Evolutionary conservation across 2,888 invertebrate species (phyloP).

Genomic region (Sthenelais limicola): DNA sequence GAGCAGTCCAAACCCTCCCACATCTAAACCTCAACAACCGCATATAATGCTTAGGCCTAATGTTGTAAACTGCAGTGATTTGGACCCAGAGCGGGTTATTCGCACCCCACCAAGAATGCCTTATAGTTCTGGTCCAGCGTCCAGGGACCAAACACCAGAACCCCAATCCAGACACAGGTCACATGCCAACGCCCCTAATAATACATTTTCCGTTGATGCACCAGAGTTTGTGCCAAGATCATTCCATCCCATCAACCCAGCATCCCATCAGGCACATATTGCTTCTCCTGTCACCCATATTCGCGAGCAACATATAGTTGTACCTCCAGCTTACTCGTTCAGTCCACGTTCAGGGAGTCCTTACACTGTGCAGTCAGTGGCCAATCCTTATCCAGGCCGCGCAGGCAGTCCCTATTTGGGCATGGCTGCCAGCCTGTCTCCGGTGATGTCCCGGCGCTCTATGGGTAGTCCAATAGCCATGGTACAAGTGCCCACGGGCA

Average conservation of each 20-base stretch:
- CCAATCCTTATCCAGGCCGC: slow-evolving; percentile 26
- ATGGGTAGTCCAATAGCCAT: neutral
- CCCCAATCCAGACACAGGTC: slow-evolving; percentile 15
- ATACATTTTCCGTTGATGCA: slow-evolving; percentile 52
- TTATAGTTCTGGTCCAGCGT: neutral
- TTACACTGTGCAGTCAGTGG: neutral
- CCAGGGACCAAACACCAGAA: neutral
- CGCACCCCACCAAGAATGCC: slow-evolving; percentile 16
- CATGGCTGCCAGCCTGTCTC: slow-evolving; percentile 12
- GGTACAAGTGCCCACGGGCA: slow-evolving; percentile 8
- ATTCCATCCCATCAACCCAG: slow-evolving; percentile 20
- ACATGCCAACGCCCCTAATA: too few species aligned
- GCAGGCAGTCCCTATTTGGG: slow-evolving; percentile 18
- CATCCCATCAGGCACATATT: neutral
- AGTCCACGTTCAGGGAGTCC: slow-evolving; percentile 1
- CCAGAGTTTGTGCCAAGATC: slow-evolving; percentile 51
- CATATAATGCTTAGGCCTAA: slow-evolving; percentile 14
- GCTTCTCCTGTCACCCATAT: slow-evolving; percentile 8
- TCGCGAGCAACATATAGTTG: neutral
- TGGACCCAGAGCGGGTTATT: slow-evolving; percentile 1
- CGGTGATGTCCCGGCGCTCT: slow-evolving; percentile 4
- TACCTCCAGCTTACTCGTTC: neutral
- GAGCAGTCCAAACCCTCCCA: neutral
- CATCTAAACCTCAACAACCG: neutral
- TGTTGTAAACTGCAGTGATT: slow-evolving; percentile 18